phyloP scores from a whole-genome alignment of 2,888 invertebrate genomes.

The Apotomis betuletana region DNA sequence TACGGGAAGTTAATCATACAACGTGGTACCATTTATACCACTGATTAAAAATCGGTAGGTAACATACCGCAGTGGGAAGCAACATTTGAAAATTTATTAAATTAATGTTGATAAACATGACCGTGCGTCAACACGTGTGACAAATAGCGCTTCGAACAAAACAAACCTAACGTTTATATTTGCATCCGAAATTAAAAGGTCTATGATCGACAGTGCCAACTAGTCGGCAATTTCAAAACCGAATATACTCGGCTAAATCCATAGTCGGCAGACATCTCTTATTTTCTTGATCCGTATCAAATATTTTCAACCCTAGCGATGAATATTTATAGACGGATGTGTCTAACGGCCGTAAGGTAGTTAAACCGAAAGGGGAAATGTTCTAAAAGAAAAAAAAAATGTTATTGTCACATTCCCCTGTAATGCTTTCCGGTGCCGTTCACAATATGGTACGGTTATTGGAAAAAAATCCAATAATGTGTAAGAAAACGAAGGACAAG shows the following conservation, averaged over 20 bases:
- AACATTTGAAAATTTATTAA: too few species aligned
- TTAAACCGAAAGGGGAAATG: constrained; percentile 22
- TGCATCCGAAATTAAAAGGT: too few species aligned
- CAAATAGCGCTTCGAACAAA: too few species aligned
- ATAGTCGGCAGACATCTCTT: neutral
- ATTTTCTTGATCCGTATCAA: constrained; percentile 5
- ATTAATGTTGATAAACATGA: too few species aligned
- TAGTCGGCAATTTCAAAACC: too few species aligned
- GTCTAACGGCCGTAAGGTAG: constrained; percentile 27
- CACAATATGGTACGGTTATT: constrained; percentile 10
- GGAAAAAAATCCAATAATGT: neutral
- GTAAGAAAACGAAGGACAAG: neutral
- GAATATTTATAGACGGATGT: constrained; percentile 29
- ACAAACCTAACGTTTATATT: too few species aligned
- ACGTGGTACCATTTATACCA: too few species aligned
- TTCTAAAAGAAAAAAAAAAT: constrained; percentile 10
- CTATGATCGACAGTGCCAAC: too few species aligned
- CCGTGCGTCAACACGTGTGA: too few species aligned
- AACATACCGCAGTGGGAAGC: too few species aligned
- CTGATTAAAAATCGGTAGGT: too few species aligned
- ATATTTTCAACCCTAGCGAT: constrained; percentile 2
- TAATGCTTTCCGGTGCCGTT: constrained; percentile 10
- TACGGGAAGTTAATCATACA: too few species aligned
- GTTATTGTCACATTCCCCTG: constrained; percentile 8
- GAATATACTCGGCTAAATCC: neutral